A percentile compares a stretch with the other conserved stretches of the same genome.
phyloP scores from a whole-genome alignment of 2,888 invertebrate species.

The Parnassius glacialis region DNA sequence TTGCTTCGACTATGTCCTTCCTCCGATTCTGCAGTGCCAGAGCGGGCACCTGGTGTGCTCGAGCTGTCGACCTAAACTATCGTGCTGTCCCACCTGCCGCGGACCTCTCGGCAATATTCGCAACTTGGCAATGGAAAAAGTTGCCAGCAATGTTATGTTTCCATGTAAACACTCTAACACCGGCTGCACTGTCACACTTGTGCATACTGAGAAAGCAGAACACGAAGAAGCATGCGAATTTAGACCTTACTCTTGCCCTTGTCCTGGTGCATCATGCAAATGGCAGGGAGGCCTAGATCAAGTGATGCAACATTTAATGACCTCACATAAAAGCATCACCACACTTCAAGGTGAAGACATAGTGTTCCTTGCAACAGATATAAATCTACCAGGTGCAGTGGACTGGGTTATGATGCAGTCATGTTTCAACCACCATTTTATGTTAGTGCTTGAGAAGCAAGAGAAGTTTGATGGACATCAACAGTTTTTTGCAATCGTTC shows the following conservation, averaged over 20 bases:
- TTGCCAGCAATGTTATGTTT: conserved; percentile 98
- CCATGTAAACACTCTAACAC: conserved; percentile 99
- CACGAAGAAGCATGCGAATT: conserved; percentile 99
- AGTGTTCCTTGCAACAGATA: conserved; percentile 99
- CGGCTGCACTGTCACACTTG: conserved; percentile 94
- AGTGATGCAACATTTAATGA: conserved; percentile 99
- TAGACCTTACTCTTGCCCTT: conserved; percentile 98
- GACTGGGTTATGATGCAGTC: conserved; percentile 99
- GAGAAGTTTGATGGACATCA: conserved; percentile 98
- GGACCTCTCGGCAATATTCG: conserved; percentile 98
- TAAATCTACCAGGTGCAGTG: conserved; percentile 98
- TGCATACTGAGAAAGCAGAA: conserved; percentile 98
- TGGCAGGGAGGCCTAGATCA: conserved; percentile 99
- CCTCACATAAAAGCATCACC: conserved; percentile 98
- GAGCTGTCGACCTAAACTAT: conserved; percentile 97
- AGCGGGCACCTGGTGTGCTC: conserved; percentile 99
- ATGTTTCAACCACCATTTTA: conserved; percentile 99
- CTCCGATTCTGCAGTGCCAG: conserved; percentile 99
- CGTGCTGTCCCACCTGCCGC: conserved; percentile 98
- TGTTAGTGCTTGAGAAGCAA: conserved; percentile 99
- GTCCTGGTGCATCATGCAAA: conserved; percentile 99
- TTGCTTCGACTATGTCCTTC: conserved; percentile 99
- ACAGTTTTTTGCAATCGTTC: conserved; percentile 99
- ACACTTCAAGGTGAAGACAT: conserved; percentile 99
- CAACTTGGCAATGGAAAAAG: conserved; percentile 99